Percentiles rank a stretch among this genome's conserved stretches.
phyloP scores from a whole-genome alignment of 2,797 vertebrate species.

The Pipistrellus pygmaeus region DNA sequence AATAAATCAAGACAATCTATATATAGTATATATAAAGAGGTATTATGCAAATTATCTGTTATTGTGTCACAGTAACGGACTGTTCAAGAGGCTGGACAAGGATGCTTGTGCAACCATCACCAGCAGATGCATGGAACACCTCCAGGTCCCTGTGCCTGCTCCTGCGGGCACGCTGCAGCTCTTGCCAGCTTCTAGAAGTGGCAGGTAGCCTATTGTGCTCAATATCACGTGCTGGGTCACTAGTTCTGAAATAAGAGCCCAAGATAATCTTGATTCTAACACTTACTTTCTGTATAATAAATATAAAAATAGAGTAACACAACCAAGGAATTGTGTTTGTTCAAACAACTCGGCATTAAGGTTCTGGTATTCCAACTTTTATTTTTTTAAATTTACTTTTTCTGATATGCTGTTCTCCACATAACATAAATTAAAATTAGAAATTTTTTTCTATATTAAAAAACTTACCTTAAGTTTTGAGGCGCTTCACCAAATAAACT shows the following conservation, averaged over 20 bases:
- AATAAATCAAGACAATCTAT: not conserved
- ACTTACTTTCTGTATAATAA: not conserved
- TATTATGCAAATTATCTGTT: no score
- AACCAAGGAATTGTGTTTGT: not conserved
- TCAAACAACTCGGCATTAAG: not conserved
- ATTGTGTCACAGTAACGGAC: no score
- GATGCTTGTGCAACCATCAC: no score
- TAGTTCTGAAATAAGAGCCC: no score
- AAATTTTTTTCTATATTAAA: not conserved
- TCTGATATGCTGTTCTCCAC: not conserved
- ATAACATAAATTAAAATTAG: not conserved
- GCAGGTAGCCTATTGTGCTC: no score
- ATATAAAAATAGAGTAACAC: not conserved
- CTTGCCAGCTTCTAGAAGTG: no score
- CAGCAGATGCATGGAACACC: no score
- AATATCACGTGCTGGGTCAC: no score
- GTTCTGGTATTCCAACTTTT: not conserved
- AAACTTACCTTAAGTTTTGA: constrained; percentile 96
- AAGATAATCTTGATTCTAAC: not conserved
- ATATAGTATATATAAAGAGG: no score
- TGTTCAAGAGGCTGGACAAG: not conserved
- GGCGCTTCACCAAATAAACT: constrained; percentile 99
- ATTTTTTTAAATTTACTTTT: not conserved
- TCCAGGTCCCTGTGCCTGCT: no score
- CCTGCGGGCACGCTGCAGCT: no score